Evolutionary conservation across 2,888 invertebrate species (phyloP).

Genomic region (Caenorhabditis doughertyi): DNA sequence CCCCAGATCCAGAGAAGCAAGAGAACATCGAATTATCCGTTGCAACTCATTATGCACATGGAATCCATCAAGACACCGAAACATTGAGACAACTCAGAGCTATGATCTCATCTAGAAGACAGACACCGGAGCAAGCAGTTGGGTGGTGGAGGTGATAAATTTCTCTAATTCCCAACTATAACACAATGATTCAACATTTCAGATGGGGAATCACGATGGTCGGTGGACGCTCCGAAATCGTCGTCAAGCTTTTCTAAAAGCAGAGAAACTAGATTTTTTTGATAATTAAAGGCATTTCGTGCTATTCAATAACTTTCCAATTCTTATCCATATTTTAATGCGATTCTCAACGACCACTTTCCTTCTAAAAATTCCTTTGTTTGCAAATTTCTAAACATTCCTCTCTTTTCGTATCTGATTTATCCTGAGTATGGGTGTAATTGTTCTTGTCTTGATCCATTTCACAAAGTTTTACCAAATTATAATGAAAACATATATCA

Average conservation of each 20-base stretch:
- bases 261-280: not conserved
- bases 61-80: constrained; percentile 78
- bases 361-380: constrained; percentile 26
- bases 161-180: not conserved
- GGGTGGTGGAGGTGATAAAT: constrained; percentile 73
- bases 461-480: constrained; percentile 3
- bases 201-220: constrained; percentile 80
- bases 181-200: not conserved
- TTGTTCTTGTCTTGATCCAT: constrained; percentile 21
- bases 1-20: constrained; percentile 65
- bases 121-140: constrained; percentile 70
- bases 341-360: constrained; percentile 34
- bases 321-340: constrained; percentile 21
- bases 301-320: constrained; percentile 6
- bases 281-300: constrained; percentile 23
- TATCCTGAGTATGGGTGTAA: constrained; percentile 22
- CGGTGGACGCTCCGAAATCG: constrained; percentile 78
- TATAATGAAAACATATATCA: constrained; percentile 1
- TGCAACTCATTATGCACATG: constrained; percentile 82
- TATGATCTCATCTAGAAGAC: constrained; percentile 75
- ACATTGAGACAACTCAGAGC: constrained; percentile 78
- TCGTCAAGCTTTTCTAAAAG: constrained; percentile 70
- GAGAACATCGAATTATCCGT: constrained; percentile 79
- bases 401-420: constrained; percentile 6
- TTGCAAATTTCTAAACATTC: constrained; percentile 24